Evolutionary conservation across 2,888 invertebrate genomes (phyloP), one percentile per base, ranked within the genome.

Genomic region (Acanthacorydalis orientalis): DNA sequence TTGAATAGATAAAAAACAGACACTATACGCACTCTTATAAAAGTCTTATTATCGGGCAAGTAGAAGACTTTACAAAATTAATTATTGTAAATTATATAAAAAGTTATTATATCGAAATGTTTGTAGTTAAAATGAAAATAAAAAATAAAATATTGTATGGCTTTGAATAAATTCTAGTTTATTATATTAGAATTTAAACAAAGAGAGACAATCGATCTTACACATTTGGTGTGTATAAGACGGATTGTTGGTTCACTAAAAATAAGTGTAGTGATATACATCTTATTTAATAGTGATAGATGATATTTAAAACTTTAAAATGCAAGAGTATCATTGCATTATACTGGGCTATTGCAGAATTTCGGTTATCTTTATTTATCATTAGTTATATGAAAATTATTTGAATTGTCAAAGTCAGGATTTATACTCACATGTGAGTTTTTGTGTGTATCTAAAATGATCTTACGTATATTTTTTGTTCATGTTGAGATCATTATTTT

Each of bases 311-410:
- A 31, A 38, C 12, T 34, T 32, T 34, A 31, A 46, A 46, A 47
- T 43, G 42, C 47, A 43, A 47, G 47, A 47, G 47, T 31, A 43
- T 47, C 46, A 47, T 43, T 43, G 43, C 43, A 47, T 47, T 42
- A 32, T 45, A 14, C 37, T 43, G 47, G 47, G 47, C 47, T 47
- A 47, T 47, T 47, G 47, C 39, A 46, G 14, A 46, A 38, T 46
- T 46, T 46, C 11, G 39, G 31, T 31, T 15, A 14, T 39, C 23
- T 14, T 31, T 39, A 35, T 46, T 37, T 23, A 23, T 23, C 23
- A 23, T 23, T 23, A 23, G 33, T 44, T 23, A 35, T 44, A 35
- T 16, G 15, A 35, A 44, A 31, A 16, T 44, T 34, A 31, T 15
- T 35, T 14, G 12, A 34, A 44, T 32, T 44, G 44, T 44, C 44